Percentiles rank a stretch among this genome's conserved stretches.
These are phyloP conservation scores for Saturnia japonica DNA, from an alignment of 2,888 invertebrate genomes.

Conservation along the genomic window DNA sequence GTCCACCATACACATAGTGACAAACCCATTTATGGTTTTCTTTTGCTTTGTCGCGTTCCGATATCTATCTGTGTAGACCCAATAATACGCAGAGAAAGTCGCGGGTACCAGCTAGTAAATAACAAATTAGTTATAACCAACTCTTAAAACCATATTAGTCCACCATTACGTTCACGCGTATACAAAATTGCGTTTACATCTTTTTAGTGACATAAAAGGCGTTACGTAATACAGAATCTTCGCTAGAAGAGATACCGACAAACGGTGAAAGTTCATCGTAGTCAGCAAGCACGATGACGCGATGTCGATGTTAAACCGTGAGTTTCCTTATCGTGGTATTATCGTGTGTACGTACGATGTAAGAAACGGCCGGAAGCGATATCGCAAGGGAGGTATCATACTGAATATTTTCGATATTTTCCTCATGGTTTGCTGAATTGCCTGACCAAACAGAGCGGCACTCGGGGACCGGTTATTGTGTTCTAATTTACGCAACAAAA, in stretches of 20 bases:
- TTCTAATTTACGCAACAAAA: constrained; percentile 69
- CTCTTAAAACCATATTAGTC: neutral
- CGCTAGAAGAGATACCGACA: constrained; percentile 61
- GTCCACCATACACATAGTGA: too few relatives aligned
- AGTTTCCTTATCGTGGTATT: constrained; percentile 25
- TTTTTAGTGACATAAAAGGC: constrained; percentile 53
- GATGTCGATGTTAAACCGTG: constrained; percentile 25
- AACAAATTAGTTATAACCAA: neutral
- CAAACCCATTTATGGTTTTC: too few relatives aligned
- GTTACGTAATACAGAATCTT: constrained; percentile 64
- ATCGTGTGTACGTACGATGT: neutral
- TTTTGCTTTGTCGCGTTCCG: too few relatives aligned
- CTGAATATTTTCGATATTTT: constrained; percentile 20
- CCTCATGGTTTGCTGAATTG: constrained; percentile 18
- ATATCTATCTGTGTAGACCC: too few relatives aligned
- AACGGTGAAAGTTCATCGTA: constrained; percentile 72
- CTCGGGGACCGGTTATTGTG: constrained; percentile 62
- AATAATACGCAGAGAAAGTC: too few relatives aligned
- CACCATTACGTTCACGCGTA: constrained; percentile 1
- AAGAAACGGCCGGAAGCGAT: neutral
- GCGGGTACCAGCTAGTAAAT: too few relatives aligned
- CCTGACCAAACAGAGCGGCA: constrained; percentile 68
- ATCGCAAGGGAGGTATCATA: constrained; percentile 27
- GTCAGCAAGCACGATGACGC: constrained; percentile 28
- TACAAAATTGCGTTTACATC: constrained; percentile 26